Base-by-base conservation (phyloP, 2,888 invertebrate genomes). In the Hoplodrina blanda region DNA sequence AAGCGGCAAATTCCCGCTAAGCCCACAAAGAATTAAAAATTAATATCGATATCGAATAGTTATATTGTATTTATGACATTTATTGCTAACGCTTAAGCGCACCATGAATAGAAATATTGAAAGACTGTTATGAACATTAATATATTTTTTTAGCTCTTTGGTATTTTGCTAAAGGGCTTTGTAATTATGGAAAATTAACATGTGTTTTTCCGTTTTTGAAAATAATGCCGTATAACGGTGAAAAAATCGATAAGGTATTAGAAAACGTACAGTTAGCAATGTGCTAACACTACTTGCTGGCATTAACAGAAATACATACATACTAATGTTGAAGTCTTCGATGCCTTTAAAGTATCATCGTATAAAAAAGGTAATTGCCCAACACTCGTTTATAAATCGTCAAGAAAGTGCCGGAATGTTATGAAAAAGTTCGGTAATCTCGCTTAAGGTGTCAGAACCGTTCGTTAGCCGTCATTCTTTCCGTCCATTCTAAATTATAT, bases 391-490 rank as follows among this genome's bases (percentile, higher is more conserved):
- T 87, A 80, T 81, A 82, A 81, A 84, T 86, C 86, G 87, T 83
- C 80, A 73, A 74, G 72, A 84, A 79, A 85, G 76, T 83, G 78
- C 60, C 72, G 82, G 87, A 90, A 91, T 88, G 88, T 82, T 67
- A 78, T 75, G 77, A 90, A 92, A 89, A 91, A 90, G 85, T 85
- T 88, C 62, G 73, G 84, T 85, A 85, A 89, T 89, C 83, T 85
- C 83, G 76, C 85, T 81, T 64, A 78, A 91, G 91, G 92, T 92
- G 92, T 91, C 87, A 89, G 84, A 88, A 86, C 82, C 78, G 87
- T 91, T 92, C 89, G 90, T 91, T 92, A 91, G 84, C 80, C 86
- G 80, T 88, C 88, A 89, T 90, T 87, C 88, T 83, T 82, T 80
- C 67, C 75, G 71, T 81, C 78, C 85, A 79, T 78, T 87, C 85